phyloP scores from a whole-genome alignment of 2,888 invertebrate species.

The Stramonita haemastoma region DNA sequence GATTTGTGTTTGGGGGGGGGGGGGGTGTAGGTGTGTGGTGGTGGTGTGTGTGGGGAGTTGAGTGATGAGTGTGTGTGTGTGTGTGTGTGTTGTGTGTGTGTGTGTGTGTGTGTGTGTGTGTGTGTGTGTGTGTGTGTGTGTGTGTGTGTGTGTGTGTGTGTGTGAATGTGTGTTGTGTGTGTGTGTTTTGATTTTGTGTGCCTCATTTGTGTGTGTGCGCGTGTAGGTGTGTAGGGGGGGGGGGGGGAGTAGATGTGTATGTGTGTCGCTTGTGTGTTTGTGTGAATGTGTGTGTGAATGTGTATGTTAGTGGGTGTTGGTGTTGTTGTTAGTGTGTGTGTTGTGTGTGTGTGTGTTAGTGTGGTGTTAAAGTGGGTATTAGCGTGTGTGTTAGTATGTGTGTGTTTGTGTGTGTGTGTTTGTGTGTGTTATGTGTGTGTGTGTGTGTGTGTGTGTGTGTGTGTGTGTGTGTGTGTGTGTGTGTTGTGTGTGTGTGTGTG shows the following conservation, averaged over 20 bases:
- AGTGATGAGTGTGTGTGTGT: neutral
- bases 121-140: neutral
- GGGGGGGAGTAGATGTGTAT: too few species aligned
- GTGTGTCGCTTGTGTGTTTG: too few species aligned
- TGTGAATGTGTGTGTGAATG: too few species aligned
- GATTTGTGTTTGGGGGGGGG: too few species aligned
- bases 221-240: too few species aligned
- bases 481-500: neutral
- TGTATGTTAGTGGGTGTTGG: too few species aligned
- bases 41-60: too few species aligned
- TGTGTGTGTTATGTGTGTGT: neutral
- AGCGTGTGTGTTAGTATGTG: neutral
- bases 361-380: too few species aligned
- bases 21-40: neutral
- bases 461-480: constrained; percentile 5
- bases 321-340: neutral
- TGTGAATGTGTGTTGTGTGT: too few species aligned
- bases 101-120: neutral
- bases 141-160: too few species aligned
- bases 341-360: neutral
- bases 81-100: neutral
- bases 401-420: neutral
- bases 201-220: too few species aligned
- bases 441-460: neutral
- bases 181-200: neutral